phyloP scores from a whole-genome alignment of 2,888 invertebrate genomes.

The Microctonus hyperodae region DNA sequence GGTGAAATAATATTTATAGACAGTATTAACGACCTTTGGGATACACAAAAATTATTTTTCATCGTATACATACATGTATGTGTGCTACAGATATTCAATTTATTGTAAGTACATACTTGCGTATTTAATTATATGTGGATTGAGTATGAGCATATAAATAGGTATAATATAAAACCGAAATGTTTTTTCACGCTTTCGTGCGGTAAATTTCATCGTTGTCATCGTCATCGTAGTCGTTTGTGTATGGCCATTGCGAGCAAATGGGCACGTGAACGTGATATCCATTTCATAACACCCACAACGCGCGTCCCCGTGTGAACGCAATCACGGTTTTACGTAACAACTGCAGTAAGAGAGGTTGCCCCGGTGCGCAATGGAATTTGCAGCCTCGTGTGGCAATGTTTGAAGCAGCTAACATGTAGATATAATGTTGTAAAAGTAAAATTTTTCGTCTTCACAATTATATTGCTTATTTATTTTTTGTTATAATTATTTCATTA shows the following conservation, averaged over 20 bases:
- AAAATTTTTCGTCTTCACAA: neutral
- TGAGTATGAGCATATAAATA: neutral
- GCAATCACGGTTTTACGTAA: slow-evolving; percentile 56
- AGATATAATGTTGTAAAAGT: neutral
- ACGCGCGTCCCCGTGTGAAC: slow-evolving; percentile 60
- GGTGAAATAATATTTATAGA: slow-evolving; percentile 34
- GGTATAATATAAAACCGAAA: slow-evolving; percentile 22
- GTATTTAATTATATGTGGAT: slow-evolving; percentile 6
- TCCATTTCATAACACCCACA: slow-evolving; percentile 62
- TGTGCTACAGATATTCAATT: slow-evolving; percentile 23
- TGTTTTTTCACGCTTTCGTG: slow-evolving; percentile 31
- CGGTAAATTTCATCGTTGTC: slow-evolving; percentile 25
- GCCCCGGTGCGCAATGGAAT: slow-evolving; percentile 39
- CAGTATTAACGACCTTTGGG: slow-evolving; percentile 7
- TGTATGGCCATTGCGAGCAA: slow-evolving; percentile 39
- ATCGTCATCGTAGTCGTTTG: neutral
- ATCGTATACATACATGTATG: slow-evolving; percentile 6
- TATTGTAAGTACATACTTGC: no score
- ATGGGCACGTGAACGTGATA: slow-evolving; percentile 56
- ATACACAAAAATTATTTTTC: slow-evolving; percentile 1
- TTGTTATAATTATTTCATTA: neutral
- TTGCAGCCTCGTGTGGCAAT: slow-evolving; percentile 30
- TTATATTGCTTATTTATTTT: neutral
- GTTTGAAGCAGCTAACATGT: neutral
- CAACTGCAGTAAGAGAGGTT: slow-evolving; percentile 39